These are phyloP conservation scores for Balanococcus diminutus DNA, from an alignment of 2,888 invertebrate species.

Conservation along the genomic window DNA sequence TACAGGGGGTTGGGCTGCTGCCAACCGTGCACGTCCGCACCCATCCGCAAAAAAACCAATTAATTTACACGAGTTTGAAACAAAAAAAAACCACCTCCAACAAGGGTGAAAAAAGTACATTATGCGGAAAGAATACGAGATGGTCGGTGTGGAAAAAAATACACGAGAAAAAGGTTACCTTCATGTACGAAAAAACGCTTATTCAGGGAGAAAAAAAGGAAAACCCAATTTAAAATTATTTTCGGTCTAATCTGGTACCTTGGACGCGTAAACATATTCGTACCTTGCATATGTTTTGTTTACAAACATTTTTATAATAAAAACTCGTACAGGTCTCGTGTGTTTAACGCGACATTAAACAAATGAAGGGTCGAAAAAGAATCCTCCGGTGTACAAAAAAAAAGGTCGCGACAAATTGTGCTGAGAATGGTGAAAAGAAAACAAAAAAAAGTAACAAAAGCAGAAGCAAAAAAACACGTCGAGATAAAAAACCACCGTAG, in stretches of 20 bases:
- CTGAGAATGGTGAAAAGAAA: not conserved
- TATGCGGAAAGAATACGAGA: not conserved
- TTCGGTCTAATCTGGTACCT: not conserved
- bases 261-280: not conserved
- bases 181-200: not conserved
- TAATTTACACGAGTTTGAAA: not conserved
- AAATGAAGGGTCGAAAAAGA: not conserved
- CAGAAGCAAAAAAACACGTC: not conserved
- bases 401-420: not conserved
- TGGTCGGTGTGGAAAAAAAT: not conserved
- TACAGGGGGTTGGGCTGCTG: not conserved
- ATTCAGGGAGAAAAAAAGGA: not conserved
- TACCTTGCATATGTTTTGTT: not conserved
- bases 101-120: slow-evolving; percentile 3
- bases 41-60: slow-evolving; percentile 6
- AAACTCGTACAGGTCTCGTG: not conserved
- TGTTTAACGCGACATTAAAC: slow-evolving; percentile 23
- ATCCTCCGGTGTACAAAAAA: not conserved
- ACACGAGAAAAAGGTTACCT: not conserved
- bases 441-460: not conserved
- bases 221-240: not conserved
- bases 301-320: not conserved
- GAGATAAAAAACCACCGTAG: not conserved
- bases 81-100: not conserved
- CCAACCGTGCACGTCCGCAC: not conserved